These are phyloP conservation scores for Yoshiicerus persimilis DNA, from an alignment of 1,140 invertebrate genomes.

Conservation along the genomic window DNA sequence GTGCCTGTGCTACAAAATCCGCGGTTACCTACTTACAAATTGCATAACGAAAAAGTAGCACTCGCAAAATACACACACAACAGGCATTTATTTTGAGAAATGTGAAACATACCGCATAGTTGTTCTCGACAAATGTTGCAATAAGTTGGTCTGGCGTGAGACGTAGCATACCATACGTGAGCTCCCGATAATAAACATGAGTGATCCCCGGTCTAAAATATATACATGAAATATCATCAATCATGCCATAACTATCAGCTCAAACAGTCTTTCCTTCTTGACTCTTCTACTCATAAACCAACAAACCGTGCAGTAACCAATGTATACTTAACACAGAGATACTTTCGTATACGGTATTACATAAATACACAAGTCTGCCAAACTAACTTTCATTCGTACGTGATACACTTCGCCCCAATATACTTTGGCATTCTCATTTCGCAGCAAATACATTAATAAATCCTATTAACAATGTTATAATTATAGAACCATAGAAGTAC, in stretches of 20 bases:
- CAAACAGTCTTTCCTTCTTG: neutral
- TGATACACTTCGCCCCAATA: too few relatives aligned
- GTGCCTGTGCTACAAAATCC: neutral
- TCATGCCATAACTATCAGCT: neutral
- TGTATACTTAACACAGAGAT: too few relatives aligned
- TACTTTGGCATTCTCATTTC: too few relatives aligned
- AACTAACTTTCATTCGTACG: too few relatives aligned
- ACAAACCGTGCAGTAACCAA: neutral
- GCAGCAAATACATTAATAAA: too few relatives aligned
- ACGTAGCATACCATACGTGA: slow-evolving; percentile 91
- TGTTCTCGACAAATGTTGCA: slow-evolving; percentile 95
- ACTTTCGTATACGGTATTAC: too few relatives aligned
- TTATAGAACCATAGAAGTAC: too few relatives aligned
- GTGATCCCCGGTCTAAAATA: slow-evolving; percentile 58
- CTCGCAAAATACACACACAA: neutral
- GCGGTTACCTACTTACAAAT: neutral
- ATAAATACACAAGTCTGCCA: neutral
- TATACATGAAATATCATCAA: neutral
- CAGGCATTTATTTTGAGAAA: neutral
- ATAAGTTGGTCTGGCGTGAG: slow-evolving; percentile 90
- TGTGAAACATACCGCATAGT: slow-evolving; percentile 64
- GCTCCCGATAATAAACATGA: slow-evolving; percentile 79
- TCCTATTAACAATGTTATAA: too few relatives aligned
- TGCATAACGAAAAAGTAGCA: neutral
- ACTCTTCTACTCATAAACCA: neutral